A percentile compares a stretch with the other conserved stretches of the same genome.
These are phyloP conservation scores for chimpanzee (Pan troglodytes) DNA, from an alignment of 2,113 vertebrate species.

Conservation along the genomic window NHGRI_mPanTro3-v2.1_pri NC_072398.2:216976501-216977000, in stretches of 20 bases:
- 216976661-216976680: background rate
- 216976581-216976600: background rate
- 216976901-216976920: background rate
- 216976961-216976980: background rate
- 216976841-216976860: background rate
- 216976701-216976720: background rate
- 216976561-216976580: background rate
- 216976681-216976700: background rate
- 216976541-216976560: background rate
- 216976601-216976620: background rate
- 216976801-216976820: background rate
- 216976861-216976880: background rate
- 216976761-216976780: background rate
- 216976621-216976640: background rate
- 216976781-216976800: background rate
- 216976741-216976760: too few species aligned
- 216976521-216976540: background rate
- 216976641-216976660: background rate
- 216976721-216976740: background rate
- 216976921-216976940: background rate
- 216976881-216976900: background rate
- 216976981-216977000: background rate
- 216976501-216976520: background rate
- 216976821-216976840: background rate
- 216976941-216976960: background rate